These are phyloP conservation scores for Porites australiensis DNA, from an alignment of 64 coral and sea anemone genomes.

Conservation along the genomic window DNA sequence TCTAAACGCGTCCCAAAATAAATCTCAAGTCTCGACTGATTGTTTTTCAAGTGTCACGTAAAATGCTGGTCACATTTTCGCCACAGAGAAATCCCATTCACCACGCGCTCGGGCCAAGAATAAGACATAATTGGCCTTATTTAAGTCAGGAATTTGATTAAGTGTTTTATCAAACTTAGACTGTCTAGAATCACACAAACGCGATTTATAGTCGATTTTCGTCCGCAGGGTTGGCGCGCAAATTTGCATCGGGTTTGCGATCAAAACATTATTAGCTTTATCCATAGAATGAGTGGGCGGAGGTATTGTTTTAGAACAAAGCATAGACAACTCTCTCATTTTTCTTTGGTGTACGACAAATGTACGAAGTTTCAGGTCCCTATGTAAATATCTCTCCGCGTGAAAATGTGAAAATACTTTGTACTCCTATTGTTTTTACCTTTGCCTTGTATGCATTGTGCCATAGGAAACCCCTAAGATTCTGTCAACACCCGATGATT, in stretches of 20 bases:
- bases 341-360: slow-evolving; percentile 24
- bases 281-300: slow-evolving; percentile 13
- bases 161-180: background rate
- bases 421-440: slow-evolving; percentile 33
- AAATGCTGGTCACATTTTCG: slow-evolving; percentile 28
- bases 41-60: slow-evolving; percentile 58
- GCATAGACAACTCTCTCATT: background rate
- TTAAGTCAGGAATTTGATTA: slow-evolving; percentile 32
- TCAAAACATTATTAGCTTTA: background rate
- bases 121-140: slow-evolving; percentile 29
- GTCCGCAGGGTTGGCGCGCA: background rate
- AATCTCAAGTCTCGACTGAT: slow-evolving; percentile 55
- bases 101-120: slow-evolving; percentile 6
- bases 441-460: slow-evolving; percentile 14
- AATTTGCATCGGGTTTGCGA: slow-evolving; percentile 40
- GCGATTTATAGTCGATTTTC: background rate
- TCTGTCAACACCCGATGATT: slow-evolving; percentile 70
- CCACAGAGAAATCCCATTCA: background rate
- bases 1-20: slow-evolving; percentile 60
- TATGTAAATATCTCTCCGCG: slow-evolving; percentile 34
- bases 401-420: slow-evolving; percentile 37
- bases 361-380: background rate
- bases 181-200: background rate
- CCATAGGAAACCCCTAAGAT: slow-evolving; percentile 76
- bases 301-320: slow-evolving; percentile 54